phyloP scores from a whole-genome alignment of 2,113 vertebrate species.

The Aplodontia rufa region DNA sequence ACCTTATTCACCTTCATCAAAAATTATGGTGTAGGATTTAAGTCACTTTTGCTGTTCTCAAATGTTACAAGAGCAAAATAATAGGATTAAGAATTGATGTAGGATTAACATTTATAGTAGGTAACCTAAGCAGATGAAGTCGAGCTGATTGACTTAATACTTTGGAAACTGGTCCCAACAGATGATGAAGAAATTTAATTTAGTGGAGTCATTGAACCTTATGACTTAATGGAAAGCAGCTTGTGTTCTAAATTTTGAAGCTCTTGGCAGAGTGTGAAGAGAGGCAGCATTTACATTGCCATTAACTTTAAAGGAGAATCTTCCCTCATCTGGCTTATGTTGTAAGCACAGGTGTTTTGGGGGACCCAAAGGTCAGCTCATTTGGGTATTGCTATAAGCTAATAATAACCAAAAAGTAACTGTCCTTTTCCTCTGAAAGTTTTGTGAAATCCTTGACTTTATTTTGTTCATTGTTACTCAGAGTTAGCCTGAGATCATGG shows the following conservation, averaged over 20 bases:
- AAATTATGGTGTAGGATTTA: not conserved
- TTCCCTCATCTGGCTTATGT: not conserved
- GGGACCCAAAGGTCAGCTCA: not conserved
- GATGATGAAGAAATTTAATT: constrained; percentile 51
- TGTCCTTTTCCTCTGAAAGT: not conserved
- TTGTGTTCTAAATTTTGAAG: constrained; percentile 10
- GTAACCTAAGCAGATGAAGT: not conserved
- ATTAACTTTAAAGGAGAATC: not conserved
- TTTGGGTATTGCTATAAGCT: not conserved
- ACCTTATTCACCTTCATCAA: not conserved
- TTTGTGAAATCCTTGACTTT: not conserved
- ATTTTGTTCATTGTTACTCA: not conserved
- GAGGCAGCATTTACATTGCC: not conserved
- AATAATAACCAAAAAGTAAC: not conserved
- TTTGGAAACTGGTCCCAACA: constrained; percentile 36
- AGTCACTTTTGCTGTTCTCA: not conserved
- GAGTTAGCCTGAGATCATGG: not conserved
- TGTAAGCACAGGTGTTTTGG: not conserved
- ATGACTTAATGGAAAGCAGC: not conserved
- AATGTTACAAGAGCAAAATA: constrained; percentile 25
- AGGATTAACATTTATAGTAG: constrained; percentile 35
- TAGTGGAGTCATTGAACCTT: not conserved
- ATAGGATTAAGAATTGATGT: constrained; percentile 36
- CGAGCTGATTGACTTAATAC: constrained; percentile 23
- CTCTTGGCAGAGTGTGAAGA: not conserved